Conservation (phyloP, 2,888 invertebrate species). For the Ryuthela nishihirai region DNA sequence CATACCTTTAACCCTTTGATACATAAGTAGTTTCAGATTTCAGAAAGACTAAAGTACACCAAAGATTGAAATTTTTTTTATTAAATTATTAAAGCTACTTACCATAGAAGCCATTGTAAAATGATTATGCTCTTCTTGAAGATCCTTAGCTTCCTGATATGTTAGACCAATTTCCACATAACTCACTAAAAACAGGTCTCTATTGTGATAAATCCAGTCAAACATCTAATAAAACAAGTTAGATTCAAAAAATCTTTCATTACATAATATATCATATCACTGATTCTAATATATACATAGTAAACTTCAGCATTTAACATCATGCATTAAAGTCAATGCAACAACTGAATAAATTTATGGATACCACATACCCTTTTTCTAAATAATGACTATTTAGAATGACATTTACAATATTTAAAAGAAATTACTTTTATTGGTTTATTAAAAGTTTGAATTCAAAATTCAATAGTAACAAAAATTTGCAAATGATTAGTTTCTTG, state of each 20-base stretch:
- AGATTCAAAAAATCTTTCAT: conserved; percentile 10
- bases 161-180: conserved; percentile 95
- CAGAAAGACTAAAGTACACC: not conserved
- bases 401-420: not conserved
- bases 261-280: not conserved
- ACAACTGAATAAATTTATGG: too few species aligned
- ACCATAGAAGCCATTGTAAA: conserved; percentile 83
- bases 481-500: too few species aligned
- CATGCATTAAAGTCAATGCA: too few species aligned
- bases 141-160: conserved; percentile 80
- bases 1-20: not conserved
- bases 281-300: not conserved
- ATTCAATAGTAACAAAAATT: too few species aligned
- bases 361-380: too few species aligned
- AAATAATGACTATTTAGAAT: too few species aligned
- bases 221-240: conserved; percentile 69
- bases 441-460: too few species aligned
- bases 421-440: not conserved
- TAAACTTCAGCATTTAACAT: not conserved
- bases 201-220: conserved; percentile 94
- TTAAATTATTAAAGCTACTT: conserved; percentile 33
- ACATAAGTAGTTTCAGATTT: not conserved
- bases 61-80: conserved; percentile 8
- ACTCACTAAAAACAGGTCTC: conserved; percentile 88
- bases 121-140: conserved; percentile 93